Evolutionary conservation across 2,888 invertebrate genomes (phyloP).

Genomic region (Ophion ventricosus): DNA sequence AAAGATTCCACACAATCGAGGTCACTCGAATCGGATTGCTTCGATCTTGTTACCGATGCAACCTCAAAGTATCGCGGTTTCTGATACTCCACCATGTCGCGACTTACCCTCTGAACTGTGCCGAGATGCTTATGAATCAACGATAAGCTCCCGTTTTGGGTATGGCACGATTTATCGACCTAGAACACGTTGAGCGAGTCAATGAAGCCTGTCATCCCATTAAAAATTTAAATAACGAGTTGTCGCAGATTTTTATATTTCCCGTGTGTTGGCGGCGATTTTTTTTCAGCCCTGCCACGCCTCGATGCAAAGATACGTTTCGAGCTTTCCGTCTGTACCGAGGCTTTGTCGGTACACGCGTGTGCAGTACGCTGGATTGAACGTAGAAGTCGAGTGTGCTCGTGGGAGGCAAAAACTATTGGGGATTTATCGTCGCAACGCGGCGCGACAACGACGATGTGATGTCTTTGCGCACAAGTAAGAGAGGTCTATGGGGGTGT

Average conservation of each 20-base stretch:
- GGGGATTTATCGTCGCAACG: constrained; percentile 46
- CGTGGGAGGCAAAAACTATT: constrained; percentile 47
- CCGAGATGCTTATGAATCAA: neutral
- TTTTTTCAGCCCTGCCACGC: neutral
- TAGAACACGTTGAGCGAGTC: no score
- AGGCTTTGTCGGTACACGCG: constrained; percentile 3
- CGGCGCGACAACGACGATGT: constrained; percentile 13
- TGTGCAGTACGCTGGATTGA: constrained; percentile 12
- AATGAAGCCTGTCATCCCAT: no score
- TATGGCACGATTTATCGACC: no score
- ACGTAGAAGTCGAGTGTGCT: constrained; percentile 29
- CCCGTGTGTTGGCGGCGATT: neutral
- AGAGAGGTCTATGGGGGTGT: neutral
- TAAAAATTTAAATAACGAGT: no score
- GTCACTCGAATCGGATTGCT: constrained; percentile 13
- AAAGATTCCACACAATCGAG: neutral
- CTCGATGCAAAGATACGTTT: neutral
- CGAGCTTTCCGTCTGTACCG: constrained; percentile 35
- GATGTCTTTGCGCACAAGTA: constrained; percentile 28
- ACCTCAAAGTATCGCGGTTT: constrained; percentile 35
- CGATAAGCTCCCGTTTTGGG: neutral
- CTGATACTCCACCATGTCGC: constrained; percentile 3
- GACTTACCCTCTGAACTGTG: neutral
- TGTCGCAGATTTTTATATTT: neutral
- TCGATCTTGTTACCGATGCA: constrained; percentile 47